Percentiles rank a stretch among this genome's conserved stretches.
phyloP scores from a whole-genome alignment of 1,140 invertebrate genomes.

The Chionoecetes opilio region DNA sequence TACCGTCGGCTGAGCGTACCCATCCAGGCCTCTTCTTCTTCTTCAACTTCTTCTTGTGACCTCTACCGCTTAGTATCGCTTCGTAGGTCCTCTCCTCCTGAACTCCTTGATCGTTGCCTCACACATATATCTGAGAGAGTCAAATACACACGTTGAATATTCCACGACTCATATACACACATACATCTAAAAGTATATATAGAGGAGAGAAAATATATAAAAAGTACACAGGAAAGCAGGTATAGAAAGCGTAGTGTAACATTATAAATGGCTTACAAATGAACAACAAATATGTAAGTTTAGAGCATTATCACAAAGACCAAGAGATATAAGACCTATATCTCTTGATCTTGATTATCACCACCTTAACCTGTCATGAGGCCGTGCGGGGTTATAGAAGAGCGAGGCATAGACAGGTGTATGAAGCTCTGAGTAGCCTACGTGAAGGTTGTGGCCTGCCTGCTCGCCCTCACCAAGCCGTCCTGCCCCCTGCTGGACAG shows the following conservation, averaged over 20 bases:
- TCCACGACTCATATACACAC: too few species aligned
- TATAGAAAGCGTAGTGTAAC: not conserved
- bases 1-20: slow-evolving; percentile 63
- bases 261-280: too few species aligned
- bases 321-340: too few species aligned
- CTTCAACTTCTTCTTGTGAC: too few species aligned
- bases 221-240: not conserved
- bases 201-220: not conserved
- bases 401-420: slow-evolving; percentile 77
- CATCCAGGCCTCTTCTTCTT: slow-evolving; percentile 74
- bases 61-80: too few species aligned
- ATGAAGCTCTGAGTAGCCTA: slow-evolving; percentile 78
- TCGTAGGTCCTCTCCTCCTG: too few species aligned
- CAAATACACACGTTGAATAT: too few species aligned
- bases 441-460: slow-evolving; percentile 57
- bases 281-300: too few species aligned
- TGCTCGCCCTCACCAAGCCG: not conserved
- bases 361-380: slow-evolving; percentile 59
- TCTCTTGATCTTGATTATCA: too few species aligned
- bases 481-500: slow-evolving; percentile 46
- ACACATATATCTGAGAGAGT: slow-evolving; percentile 75
- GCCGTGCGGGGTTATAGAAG: slow-evolving; percentile 67
- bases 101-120: slow-evolving; percentile 54
- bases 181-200: too few species aligned
- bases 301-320: too few species aligned